Evolutionary conservation across 1,140 invertebrate species (phyloP).

Genomic region (Phthorimaea operculella): DNA sequence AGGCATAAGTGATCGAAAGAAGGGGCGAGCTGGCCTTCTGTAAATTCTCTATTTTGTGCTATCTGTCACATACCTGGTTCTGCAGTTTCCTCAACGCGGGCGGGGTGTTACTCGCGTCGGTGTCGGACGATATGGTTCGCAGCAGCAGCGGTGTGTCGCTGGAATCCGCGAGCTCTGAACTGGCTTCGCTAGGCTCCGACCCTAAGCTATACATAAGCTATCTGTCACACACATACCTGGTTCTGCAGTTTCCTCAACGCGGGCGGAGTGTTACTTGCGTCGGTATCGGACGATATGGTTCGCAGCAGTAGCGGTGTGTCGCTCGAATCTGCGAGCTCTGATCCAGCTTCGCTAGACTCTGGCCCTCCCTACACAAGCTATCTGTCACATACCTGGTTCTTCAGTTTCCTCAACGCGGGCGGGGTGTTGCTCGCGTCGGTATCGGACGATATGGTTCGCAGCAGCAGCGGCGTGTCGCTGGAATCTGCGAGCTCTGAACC

Average conservation of each 20-base stretch:
- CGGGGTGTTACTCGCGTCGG: conserved; percentile 53
- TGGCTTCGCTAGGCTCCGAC: conserved; percentile 42
- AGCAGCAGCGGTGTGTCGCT: conserved; percentile 52
- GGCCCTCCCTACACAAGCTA: too few relatives aligned
- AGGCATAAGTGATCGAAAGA: too few relatives aligned
- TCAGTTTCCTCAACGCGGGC: conserved; percentile 52
- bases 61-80: conserved; percentile 40
- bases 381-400: conserved; percentile 45
- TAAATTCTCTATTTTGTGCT: too few relatives aligned
- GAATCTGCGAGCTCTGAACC: conserved; percentile 47
- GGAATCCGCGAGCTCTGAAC: conserved; percentile 44
- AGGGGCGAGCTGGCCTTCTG: too few relatives aligned
- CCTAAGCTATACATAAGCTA: too few relatives aligned
- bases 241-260: conserved; percentile 55
- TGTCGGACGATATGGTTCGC: conserved; percentile 61
- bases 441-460: conserved; percentile 61
- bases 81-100: conserved; percentile 56
- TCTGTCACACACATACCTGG: conserved; percentile 52
- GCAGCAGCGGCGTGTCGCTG: conserved; percentile 47
- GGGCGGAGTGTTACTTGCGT: conserved; percentile 52
- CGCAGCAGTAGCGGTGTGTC: conserved; percentile 53
- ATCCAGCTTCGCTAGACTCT: conserved; percentile 40
- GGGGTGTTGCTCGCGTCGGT: conserved; percentile 57
- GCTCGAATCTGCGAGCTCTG: conserved; percentile 45
- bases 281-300: conserved; percentile 61